Evolutionary conservation across 92 coral and sea anemone species (phyloP), one percentile per base, ranked within the genome.

Genomic region (Palythoa caribaeorum): DNA sequence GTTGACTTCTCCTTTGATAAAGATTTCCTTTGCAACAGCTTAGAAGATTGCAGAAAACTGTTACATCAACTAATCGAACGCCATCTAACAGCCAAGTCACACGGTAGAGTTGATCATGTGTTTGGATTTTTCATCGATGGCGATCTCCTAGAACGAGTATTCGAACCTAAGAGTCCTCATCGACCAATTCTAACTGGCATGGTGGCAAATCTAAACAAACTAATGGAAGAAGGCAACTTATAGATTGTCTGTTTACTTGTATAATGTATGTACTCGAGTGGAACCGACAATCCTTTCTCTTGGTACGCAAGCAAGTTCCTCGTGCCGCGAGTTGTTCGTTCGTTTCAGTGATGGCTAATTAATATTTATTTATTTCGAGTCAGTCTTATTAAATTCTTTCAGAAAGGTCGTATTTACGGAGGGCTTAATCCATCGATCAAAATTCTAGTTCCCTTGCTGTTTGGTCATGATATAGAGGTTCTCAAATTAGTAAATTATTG

Each of bases 1-100:
- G 99, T 97, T 68, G 99, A 97, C 80, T 97, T 97, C 90, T 91
- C 99, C 48, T 97, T 95, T 77, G 99, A 97, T 92, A 96, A 93
- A 74, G 92, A 84, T 74, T 97, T 97, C 76, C 92, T 97, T 28
- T 92, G 89, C 63, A 92, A 94, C 65, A 90, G 93, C 88, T 87
- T 97, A 50, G 93, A 88, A 28, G 98, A 89, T 84, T 93, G 98
- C 74, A 92, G 92, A 90, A 92, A 89, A 80, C 90, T 90, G 17
- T 68, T 97, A 16, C 99, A 97, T 85, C 91, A 90, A 87, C 93
- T 97, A 13, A 93, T 97, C 57, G 90, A 90, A 47, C 87, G 92
- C 38, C 99, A 96, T 79, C 93, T 97, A 15, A 95, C 99, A 3
- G 88, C 96, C 77, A 97, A 97, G 88, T 97, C 99, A 0, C 99